These are phyloP conservation scores for Caenorhabditis sulstoni DNA, from an alignment of 2,888 invertebrate genomes.

Conservation along the genomic window DNA sequence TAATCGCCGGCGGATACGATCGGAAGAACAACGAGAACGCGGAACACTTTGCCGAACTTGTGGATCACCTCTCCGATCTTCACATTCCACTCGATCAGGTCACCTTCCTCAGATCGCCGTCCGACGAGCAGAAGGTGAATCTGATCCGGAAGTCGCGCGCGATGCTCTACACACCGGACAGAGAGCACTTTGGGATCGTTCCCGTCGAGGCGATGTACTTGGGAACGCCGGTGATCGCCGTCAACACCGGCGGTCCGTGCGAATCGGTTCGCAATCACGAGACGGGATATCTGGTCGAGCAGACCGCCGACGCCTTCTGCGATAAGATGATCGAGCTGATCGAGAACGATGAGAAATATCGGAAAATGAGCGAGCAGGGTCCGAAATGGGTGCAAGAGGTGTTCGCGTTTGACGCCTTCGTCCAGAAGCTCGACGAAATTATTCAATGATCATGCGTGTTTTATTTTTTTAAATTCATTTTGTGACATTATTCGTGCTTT, in stretches of 20 bases:
- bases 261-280: slow-evolving; percentile 87
- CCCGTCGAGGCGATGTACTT: slow-evolving; percentile 98
- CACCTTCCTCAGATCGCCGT: slow-evolving; percentile 76
- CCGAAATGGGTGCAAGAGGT: slow-evolving; percentile 65
- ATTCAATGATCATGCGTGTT: slow-evolving; percentile 19
- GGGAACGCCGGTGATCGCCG: slow-evolving; percentile 93
- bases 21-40: slow-evolving; percentile 90
- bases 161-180: slow-evolving; percentile 94
- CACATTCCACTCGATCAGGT: slow-evolving; percentile 42
- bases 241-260: slow-evolving; percentile 92
- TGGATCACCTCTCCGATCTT: slow-evolving; percentile 85
- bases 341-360: slow-evolving; percentile 27
- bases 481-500: no score
- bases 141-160: slow-evolving; percentile 88
- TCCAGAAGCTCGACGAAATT: slow-evolving; percentile 57
- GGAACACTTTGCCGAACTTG: slow-evolving; percentile 88
- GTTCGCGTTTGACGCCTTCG: slow-evolving; percentile 74
- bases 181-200: slow-evolving; percentile 99
- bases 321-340: slow-evolving; percentile 66
- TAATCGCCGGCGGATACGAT: slow-evolving; percentile 98
- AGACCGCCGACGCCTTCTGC: slow-evolving; percentile 66
- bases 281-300: slow-evolving; percentile 82
- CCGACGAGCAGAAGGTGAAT: slow-evolving; percentile 89
- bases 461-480: slow-evolving; percentile 2
- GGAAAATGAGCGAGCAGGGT: slow-evolving; percentile 55